Conservation (phyloP, 2,888 invertebrate species). For the Griposia aprilina region DNA sequence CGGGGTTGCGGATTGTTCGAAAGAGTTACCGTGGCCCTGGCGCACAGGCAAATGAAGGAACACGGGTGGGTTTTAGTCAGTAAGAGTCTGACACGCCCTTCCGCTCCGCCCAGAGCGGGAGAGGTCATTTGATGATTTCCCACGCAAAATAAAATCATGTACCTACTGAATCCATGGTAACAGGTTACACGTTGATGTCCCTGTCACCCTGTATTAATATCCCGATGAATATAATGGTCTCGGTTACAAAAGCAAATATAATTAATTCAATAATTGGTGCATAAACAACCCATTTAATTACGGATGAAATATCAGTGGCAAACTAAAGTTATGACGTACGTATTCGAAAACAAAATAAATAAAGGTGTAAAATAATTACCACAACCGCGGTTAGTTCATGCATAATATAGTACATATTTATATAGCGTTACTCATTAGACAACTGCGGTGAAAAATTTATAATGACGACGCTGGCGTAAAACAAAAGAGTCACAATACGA, state of each 20-base stretch:
- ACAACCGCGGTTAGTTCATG: slow-evolving; percentile 40
- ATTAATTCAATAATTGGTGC: slow-evolving; percentile 10
- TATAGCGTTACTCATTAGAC: slow-evolving; percentile 83
- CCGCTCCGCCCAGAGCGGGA: too few relatives aligned
- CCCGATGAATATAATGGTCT: background rate
- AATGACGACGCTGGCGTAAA: slow-evolving; percentile 79
- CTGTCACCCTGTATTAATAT: background rate
- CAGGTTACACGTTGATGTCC: too few relatives aligned
- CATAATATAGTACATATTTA: slow-evolving; percentile 68
- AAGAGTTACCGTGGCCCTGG: too few relatives aligned
- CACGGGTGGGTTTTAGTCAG: too few relatives aligned
- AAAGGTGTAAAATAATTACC: slow-evolving; percentile 9
- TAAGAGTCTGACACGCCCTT: too few relatives aligned
- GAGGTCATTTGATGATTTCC: too few relatives aligned
- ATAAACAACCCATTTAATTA: background rate
- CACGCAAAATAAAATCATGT: too few relatives aligned
- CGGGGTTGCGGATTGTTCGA: too few relatives aligned
- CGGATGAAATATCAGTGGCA: background rate
- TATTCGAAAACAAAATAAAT: slow-evolving; percentile 24
- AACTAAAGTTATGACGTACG: background rate
- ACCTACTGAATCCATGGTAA: too few relatives aligned
- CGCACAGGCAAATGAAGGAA: too few relatives aligned
- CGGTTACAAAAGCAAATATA: background rate
- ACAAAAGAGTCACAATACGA: slow-evolving; percentile 85
- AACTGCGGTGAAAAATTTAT: slow-evolving; percentile 82